Percentiles rank a stretch among this genome's conserved stretches.
Evolutionary conservation across 1,140 invertebrate species (phyloP).

Genomic region (Notospermus geniculatus): DNA sequence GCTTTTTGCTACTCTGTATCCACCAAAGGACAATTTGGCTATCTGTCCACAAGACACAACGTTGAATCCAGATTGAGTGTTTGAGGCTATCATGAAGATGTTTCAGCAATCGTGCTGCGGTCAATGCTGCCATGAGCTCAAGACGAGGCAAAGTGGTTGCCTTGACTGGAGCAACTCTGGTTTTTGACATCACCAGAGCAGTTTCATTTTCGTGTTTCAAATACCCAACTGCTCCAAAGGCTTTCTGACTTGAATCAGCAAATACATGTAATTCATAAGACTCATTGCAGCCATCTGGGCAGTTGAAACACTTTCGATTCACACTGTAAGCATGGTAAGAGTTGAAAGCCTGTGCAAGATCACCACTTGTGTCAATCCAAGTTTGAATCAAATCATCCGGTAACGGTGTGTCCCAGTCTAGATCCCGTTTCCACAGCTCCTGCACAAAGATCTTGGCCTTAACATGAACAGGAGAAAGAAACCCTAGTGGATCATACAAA

Average conservation of each 20-base stretch:
- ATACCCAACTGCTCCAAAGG: background rate
- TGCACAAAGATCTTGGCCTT: conserved; percentile 54
- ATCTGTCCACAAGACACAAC: conserved; percentile 8
- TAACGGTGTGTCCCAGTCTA: conserved; percentile 54
- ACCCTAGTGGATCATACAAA: conserved; percentile 56
- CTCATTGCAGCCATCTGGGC: background rate
- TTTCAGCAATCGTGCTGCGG: background rate
- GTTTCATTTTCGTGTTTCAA: background rate
- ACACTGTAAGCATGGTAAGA: background rate
- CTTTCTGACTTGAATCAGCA: background rate
- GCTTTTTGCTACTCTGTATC: background rate
- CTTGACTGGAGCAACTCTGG: background rate
- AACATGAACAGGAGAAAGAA: conserved; percentile 48
- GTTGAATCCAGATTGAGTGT: background rate
- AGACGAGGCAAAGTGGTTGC: background rate
- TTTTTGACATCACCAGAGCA: conserved; percentile 3
- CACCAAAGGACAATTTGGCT: conserved; percentile 6
- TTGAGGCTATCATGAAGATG: background rate
- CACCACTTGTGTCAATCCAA: conserved; percentile 22
- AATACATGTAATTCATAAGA: background rate
- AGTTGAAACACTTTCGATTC: background rate
- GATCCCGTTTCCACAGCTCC: conserved; percentile 44
- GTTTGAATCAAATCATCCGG: background rate
- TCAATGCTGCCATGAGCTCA: conserved; percentile 1
- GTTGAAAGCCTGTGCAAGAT: background rate